Conservation (phyloP, 1,140 invertebrate species). For the Ostrea denselamellosa region DNA sequence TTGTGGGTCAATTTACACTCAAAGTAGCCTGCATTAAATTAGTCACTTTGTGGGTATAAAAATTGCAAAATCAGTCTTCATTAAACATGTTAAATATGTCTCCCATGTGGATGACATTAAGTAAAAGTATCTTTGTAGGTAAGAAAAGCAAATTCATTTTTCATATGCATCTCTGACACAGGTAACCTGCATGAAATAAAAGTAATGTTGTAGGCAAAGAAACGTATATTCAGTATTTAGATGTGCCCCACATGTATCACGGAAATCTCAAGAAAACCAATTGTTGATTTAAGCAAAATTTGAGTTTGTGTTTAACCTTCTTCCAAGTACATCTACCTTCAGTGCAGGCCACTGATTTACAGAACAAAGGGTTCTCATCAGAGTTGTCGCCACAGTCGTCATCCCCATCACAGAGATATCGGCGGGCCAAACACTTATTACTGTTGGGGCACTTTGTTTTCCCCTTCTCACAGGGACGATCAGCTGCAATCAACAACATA, state of each 20-base stretch:
- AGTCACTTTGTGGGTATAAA: not conserved
- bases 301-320: no score
- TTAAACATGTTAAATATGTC: no score
- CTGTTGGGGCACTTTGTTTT: constrained; percentile 72
- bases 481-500: constrained; percentile 39
- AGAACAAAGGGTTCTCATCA: constrained; percentile 96
- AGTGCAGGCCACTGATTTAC: constrained; percentile 82
- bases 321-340: constrained; percentile 56
- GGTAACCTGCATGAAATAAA: no score
- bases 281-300: no score
- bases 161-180: not conserved
- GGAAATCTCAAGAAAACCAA: no score
- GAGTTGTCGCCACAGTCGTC: constrained; percentile 96
- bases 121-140: no score
- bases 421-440: constrained; percentile 70
- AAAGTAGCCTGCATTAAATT: constrained; percentile 88
- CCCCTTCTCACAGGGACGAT: constrained; percentile 63
- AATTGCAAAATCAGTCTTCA: no score
- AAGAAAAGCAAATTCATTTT: no score
- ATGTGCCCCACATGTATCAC: no score
- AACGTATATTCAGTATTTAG: no score
- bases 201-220: no score
- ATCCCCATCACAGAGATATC: constrained; percentile 82
- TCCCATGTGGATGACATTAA: no score
- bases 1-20: constrained; percentile 93